Percentiles rank a stretch among this genome's conserved stretches.
Evolutionary conservation across 2,888 invertebrate species (phyloP).

Genomic region (Agriopis marginaria): DNA sequence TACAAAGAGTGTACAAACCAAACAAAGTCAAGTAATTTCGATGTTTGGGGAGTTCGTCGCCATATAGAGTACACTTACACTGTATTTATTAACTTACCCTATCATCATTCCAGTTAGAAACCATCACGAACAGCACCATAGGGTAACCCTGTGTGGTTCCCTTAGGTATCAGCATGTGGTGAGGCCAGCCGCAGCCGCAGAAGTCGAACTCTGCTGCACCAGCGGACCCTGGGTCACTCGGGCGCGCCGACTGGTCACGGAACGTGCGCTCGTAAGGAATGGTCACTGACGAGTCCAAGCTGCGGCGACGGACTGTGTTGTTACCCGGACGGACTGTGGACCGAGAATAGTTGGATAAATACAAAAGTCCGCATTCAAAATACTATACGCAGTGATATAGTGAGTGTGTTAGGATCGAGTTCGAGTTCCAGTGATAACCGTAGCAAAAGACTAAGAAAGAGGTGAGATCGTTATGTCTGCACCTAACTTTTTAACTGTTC

Average conservation of each 20-base stretch:
- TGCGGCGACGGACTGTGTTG: constrained; percentile 89
- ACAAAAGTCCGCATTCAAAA: too few relatives aligned
- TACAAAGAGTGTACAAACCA: too few relatives aligned
- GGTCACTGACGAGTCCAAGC: constrained; percentile 91
- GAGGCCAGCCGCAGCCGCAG: constrained; percentile 96
- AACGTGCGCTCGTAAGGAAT: constrained; percentile 94
- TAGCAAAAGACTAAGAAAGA: too few relatives aligned
- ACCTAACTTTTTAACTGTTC: too few relatives aligned
- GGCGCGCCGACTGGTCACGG: constrained; percentile 88
- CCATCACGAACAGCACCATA: constrained; percentile 91
- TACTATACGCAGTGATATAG: too few relatives aligned
- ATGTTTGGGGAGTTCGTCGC: too few relatives aligned
- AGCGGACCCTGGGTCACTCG: constrained; percentile 82
- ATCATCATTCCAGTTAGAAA: constrained; percentile 90
- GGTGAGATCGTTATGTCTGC: too few relatives aligned
- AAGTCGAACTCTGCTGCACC: constrained; percentile 89
- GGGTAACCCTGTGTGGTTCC: constrained; percentile 89
- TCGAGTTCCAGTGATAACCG: too few relatives aligned
- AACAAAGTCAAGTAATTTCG: too few relatives aligned
- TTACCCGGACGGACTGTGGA: constrained; percentile 88
- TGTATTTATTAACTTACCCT: neutral
- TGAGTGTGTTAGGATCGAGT: too few relatives aligned
- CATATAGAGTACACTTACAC: too few relatives aligned
- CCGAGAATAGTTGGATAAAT: neutral
- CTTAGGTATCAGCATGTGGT: constrained; percentile 92